Percentiles rank a stretch among this genome's conserved stretches.
phyloP scores from a whole-genome alignment of 2,797 vertebrate genomes.

The Danio choprae region DNA sequence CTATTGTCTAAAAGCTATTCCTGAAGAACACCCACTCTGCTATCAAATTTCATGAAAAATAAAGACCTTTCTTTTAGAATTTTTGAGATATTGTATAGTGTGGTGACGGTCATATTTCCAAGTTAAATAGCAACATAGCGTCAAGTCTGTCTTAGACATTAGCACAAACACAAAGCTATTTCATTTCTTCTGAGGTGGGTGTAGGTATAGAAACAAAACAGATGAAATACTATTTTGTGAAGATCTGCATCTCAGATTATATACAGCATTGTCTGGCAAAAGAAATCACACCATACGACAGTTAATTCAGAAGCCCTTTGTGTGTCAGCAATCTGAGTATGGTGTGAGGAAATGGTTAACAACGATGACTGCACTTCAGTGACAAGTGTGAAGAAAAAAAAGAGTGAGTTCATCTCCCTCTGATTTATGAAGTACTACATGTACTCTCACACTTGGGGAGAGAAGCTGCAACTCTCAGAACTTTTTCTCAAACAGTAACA shows the following conservation, averaged over 20 bases:
- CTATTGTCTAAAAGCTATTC: slow-evolving; percentile 40
- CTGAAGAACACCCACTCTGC: slow-evolving; percentile 40
- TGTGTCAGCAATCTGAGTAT: slow-evolving; percentile 51
- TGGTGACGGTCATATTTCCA: slow-evolving; percentile 52
- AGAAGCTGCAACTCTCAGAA: slow-evolving; percentile 74
- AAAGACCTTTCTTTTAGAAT: slow-evolving; percentile 42
- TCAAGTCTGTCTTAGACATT: slow-evolving; percentile 38
- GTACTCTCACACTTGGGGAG: slow-evolving; percentile 66
- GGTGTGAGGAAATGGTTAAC: slow-evolving; percentile 58
- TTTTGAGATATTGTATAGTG: slow-evolving; percentile 42
- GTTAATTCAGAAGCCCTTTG: slow-evolving; percentile 53
- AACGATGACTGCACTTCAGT: slow-evolving; percentile 66
- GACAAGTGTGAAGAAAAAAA: slow-evolving; percentile 63
- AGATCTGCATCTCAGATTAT: slow-evolving; percentile 38
- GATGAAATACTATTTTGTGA: slow-evolving; percentile 32
- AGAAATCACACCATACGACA: slow-evolving; percentile 48
- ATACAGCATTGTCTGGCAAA: slow-evolving; percentile 49
- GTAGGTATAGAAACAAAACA: slow-evolving; percentile 44
- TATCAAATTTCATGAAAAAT: slow-evolving; percentile 38
- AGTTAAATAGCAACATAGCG: slow-evolving; percentile 32
- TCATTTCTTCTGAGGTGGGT: slow-evolving; percentile 35
- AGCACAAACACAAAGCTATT: slow-evolving; percentile 41
- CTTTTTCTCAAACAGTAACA: slow-evolving; percentile 78
- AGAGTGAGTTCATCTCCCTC: slow-evolving; percentile 64
- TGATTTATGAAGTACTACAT: slow-evolving; percentile 67